Base-by-base conservation (phyloP, 2,113 vertebrate species). In the Gadus chalcogrammus region DNA sequence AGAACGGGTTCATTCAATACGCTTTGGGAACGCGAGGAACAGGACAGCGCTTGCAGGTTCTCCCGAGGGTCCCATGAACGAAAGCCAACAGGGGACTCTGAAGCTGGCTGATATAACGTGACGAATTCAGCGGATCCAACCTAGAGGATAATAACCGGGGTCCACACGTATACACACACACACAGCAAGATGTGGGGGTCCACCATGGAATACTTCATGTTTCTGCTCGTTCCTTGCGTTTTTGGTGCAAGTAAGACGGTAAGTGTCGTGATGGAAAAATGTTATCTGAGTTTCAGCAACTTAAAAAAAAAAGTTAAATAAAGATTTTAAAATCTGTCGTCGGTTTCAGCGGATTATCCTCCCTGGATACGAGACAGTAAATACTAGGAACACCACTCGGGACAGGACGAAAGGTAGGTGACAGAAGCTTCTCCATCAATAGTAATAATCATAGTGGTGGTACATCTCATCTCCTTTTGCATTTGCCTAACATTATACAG, bases 1-100 rank as follows among this genome's bases (percentile, higher is more conserved):
- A 88, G 86, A 88, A 79, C 75, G 42, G 70, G 56, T 83, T 86
- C 78, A 86, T 86, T 85, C 83, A 85, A 78, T 64, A n/a, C 72
- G 27, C 68, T 78, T 24, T 68, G 61, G 73, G 52, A 64, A 70
- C 60, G 77, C 67, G 62, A 61, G 78, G 76, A 71, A 88, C 89
- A 79, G 83, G 88, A 88, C 68, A 73, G 70, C 65, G 88, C 85
- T 74, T 82, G 85, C 78, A 82, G 83, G 69, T 68, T 84, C 79
- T 84, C 76, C 77, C 76, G 76, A 64, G 67, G 81, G 62, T 82
- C 81, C 81, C 60, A 76, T 83, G 83, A 84, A 72, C 67, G 79
- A 73, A 75, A 69, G 69, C 74, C 22, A 72, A 7, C 75, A 17
- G 75, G 71, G 59, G 70, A 68, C 75, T 70, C 75, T 63, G 67